These are phyloP conservation scores for Rousettus leschenaultii DNA, from an alignment of 2,113 vertebrate species.

Conservation along the genomic window DNA sequence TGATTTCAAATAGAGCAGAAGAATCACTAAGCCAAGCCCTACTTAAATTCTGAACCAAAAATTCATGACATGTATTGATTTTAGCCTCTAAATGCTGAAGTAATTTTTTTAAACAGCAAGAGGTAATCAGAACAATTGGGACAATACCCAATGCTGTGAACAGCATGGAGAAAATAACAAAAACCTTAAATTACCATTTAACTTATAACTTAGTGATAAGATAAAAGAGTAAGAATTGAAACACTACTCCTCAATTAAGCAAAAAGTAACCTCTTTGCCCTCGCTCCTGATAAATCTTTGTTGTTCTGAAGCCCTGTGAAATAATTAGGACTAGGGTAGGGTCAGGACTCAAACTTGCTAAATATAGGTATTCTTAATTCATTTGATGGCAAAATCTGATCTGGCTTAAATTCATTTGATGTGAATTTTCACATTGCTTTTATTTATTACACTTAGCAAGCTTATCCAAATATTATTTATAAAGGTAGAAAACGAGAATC, in stretches of 20 bases:
- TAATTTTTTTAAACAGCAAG: neutral
- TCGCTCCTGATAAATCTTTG: neutral
- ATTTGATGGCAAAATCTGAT: neutral
- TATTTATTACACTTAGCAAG: neutral
- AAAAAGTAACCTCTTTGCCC: neutral
- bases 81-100: neutral
- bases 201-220: neutral
- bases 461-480: neutral
- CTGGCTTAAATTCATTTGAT: neutral
- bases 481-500: neutral
- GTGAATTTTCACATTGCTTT: neutral
- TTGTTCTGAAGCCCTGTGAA: neutral
- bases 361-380: neutral
- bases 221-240: neutral
- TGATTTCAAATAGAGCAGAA: neutral
- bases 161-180: neutral
- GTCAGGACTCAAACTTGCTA: neutral
- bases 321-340: neutral
- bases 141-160: neutral
- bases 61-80: neutral
- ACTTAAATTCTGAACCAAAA: neutral
- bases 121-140: neutral
- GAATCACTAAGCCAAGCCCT: neutral
- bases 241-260: neutral
- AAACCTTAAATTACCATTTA: neutral